Evolutionary conservation across 2,888 invertebrate genomes (phyloP).

Genomic region (Noctuana brunneofusca): DNA sequence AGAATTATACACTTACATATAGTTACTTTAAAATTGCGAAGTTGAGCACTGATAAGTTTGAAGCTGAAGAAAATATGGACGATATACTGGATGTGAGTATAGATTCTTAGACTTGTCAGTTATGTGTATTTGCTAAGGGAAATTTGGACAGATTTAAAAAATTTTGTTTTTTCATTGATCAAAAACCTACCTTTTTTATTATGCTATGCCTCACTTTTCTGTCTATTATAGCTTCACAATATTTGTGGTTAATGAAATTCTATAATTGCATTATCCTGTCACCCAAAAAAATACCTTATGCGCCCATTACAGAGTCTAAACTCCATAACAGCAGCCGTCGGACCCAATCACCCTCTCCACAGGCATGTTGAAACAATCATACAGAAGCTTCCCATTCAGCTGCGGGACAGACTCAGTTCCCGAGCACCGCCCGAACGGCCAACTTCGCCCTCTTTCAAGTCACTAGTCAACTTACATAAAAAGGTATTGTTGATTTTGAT

Average conservation of each 20-base stretch:
- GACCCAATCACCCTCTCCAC: slow-evolving; percentile 88
- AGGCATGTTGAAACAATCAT: slow-evolving; percentile 94
- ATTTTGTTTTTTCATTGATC: too few relatives aligned
- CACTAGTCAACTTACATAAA: slow-evolving; percentile 94
- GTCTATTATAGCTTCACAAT: too few relatives aligned
- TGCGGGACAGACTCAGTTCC: slow-evolving; percentile 87
- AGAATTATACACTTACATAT: slow-evolving; percentile 91
- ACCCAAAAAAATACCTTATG: too few relatives aligned
- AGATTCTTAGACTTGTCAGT: slow-evolving; percentile 10
- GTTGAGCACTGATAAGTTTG: slow-evolving; percentile 96
- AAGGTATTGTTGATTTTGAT: slow-evolving; percentile 85
- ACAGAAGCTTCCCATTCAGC: slow-evolving; percentile 91
- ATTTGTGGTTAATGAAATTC: too few relatives aligned
- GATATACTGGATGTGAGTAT: slow-evolving; percentile 93
- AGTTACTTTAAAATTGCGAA: slow-evolving; percentile 97
- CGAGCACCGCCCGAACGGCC: slow-evolving; percentile 83
- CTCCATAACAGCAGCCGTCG: slow-evolving; percentile 90
- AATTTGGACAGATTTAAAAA: too few relatives aligned
- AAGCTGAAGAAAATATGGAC: slow-evolving; percentile 98
- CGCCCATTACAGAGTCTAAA: slow-evolving; percentile 89
- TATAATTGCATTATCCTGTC: too few relatives aligned
- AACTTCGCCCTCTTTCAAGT: slow-evolving; percentile 89
- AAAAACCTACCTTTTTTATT: too few relatives aligned
- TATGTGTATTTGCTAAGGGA: not conserved
- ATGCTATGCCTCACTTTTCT: too few relatives aligned